Evolutionary conservation across 2,888 invertebrate species (phyloP).

Genomic region (Drosophila putrida): DNA sequence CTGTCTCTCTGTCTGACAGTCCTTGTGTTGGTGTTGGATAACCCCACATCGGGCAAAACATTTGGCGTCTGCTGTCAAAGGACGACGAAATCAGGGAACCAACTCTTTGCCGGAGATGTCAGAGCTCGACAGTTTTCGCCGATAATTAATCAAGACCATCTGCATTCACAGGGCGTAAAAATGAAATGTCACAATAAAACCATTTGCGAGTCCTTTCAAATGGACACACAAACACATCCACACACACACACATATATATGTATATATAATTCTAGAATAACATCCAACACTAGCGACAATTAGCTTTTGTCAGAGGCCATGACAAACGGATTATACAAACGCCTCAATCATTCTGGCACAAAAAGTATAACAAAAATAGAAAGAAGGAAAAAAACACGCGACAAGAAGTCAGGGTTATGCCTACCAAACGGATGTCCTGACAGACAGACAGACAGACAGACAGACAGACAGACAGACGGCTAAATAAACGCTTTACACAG

Average conservation of each 20-base stretch:
- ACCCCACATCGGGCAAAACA: slow-evolving; percentile 25
- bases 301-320: slow-evolving; percentile 72
- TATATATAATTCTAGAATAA: not conserved
- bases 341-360: slow-evolving; percentile 68
- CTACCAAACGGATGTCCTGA: slow-evolving; percentile 10
- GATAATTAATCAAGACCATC: slow-evolving; percentile 75
- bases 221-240: slow-evolving; percentile 28
- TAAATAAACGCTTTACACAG: slow-evolving; percentile 47
- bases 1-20: not conserved
- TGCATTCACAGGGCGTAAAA: slow-evolving; percentile 72
- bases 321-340: slow-evolving; percentile 76
- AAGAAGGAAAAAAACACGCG: slow-evolving; percentile 35
- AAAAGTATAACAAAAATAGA: slow-evolving; percentile 2
- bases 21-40: not conserved
- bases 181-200: slow-evolving; percentile 73
- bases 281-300: slow-evolving; percentile 59
- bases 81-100: slow-evolving; percentile 50
- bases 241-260: slow-evolving; percentile 15
- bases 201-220: slow-evolving; percentile 64
- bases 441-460: slow-evolving; percentile 31
- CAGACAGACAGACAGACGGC: slow-evolving; percentile 31
- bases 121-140: slow-evolving; percentile 55
- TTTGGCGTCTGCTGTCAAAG: slow-evolving; percentile 57
- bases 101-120: slow-evolving; percentile 58
- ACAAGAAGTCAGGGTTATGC: slow-evolving; percentile 56